Conservation (phyloP, 2,888 invertebrate genomes). For the Hydriomena furcata region DNA sequence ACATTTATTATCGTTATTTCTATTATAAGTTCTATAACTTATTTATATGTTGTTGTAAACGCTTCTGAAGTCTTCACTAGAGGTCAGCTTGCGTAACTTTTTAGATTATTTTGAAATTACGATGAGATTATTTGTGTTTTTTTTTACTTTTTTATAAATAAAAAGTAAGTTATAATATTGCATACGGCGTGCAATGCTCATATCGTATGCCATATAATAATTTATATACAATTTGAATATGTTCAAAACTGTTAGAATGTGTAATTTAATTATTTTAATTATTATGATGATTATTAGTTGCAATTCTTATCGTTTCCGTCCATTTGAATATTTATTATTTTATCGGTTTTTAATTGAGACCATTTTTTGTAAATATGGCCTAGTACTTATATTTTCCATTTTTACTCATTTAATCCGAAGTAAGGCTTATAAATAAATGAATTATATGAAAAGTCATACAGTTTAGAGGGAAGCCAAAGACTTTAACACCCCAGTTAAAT, state of each 20-base stretch:
- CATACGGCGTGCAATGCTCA: slow-evolving; percentile 30
- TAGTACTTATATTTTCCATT: slow-evolving; percentile 41
- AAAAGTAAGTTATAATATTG: slow-evolving; percentile 56
- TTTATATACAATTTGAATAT: slow-evolving; percentile 54
- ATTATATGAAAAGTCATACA: slow-evolving; percentile 70
- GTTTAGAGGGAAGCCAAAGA: slow-evolving; percentile 81
- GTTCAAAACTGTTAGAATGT: slow-evolving; percentile 60
- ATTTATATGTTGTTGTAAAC: slow-evolving; percentile 35
- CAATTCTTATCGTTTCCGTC: slow-evolving; percentile 80
- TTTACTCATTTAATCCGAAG: slow-evolving; percentile 25
- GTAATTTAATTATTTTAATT: slow-evolving; percentile 39
- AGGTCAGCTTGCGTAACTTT: slow-evolving; percentile 53
- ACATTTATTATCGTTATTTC: slow-evolving; percentile 38
- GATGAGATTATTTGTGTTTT: slow-evolving; percentile 76
- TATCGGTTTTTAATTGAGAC: slow-evolving; percentile 50
- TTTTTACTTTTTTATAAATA: slow-evolving; percentile 71
- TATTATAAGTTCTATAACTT: slow-evolving; percentile 27
- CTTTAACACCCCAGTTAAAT: slow-evolving; percentile 50
- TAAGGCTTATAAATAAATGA: slow-evolving; percentile 42
- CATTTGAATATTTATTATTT: slow-evolving; percentile 62
- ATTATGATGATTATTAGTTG: slow-evolving; percentile 53
- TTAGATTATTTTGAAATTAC: slow-evolving; percentile 76
- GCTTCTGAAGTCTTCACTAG: slow-evolving; percentile 38
- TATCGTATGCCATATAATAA: slow-evolving; percentile 50
- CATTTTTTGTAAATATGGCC: slow-evolving; percentile 51